Base-by-base conservation (phyloP, 2,113 vertebrate species). In the Buteo buteo region DNA sequence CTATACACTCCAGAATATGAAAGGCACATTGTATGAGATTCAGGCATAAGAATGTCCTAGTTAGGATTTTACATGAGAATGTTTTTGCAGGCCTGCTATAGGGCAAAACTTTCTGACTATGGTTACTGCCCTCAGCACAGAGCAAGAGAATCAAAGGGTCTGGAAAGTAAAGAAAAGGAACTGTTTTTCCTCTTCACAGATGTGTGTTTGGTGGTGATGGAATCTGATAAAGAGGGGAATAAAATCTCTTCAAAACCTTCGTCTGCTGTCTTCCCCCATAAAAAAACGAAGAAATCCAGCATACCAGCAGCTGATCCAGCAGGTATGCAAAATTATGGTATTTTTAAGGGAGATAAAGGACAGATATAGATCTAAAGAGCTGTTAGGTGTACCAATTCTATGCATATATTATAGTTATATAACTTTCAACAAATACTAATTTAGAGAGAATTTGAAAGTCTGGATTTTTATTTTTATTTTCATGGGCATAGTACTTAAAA, bases 171-270 rank as follows among this genome's bases (percentile, higher is more conserved):
- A 52, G 52, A 32, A 47, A 74, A 59, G 11, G 29, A 94, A 82
- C 71, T 96, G 8, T 88, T 77, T 92, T 88, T 95, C 40, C 31
- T 94, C 25, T 90, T 84, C 57, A 82, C 84, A 98, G 98, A 98
- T 62, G 50, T 67, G 1, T 94, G 93, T 65, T 90, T 96, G 80
- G 94, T 85, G 79, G 84, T 85, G 3, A 71, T 92, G 80, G 97
- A 98, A 44, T 96, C 89, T 78, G 96, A 97, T 47, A 97, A 97
- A 88, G 96, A 98, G n/a, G 86, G 92, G 44, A 96, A 61, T 70
- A 96, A 96, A 32, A 49, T 28, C 14, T 88, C 95, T 90, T 91
- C 96, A 66, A 94, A 95, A 70, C 25, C 91, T 83, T 92, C 69
- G 0, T 58, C 91, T 79, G 61, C 82, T 52, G 74, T 91, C 71